Base-by-base conservation (phyloP, 2,113 vertebrate species). In the Larimichthys crocea region DNA sequence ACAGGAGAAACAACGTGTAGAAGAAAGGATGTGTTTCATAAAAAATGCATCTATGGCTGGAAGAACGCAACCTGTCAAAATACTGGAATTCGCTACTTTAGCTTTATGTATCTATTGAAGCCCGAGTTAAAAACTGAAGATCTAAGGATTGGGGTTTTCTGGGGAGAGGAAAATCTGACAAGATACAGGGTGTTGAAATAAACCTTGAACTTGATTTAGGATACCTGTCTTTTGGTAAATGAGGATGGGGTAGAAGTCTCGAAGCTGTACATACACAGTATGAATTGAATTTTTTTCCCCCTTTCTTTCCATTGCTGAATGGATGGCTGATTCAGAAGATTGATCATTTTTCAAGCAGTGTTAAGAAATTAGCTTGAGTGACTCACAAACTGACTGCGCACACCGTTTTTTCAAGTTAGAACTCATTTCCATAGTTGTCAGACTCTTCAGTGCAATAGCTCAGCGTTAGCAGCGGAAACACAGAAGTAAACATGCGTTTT, bases 351-450 rank as follows among this genome's bases (percentile, higher is more conserved):
- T 79, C 71, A 74, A 48, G 14, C 29, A 60, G 83, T 50, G 68
- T 79, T 81, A 57, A 78, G 79, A 81, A 89, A 90, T 86, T 83
- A 90, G 63, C 86, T 77, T 65, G 31, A 76, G 44, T 29, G 76
- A 31, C 77, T 83, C 42, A 77, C 59, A 84, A 82, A 71, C 59
- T 60, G 63, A 84, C 56, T 1, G 26, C 69, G 35, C 68, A 42
- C 72, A 31, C 31, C 10, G 20, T 63, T 69, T 63, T 69, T 85
- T 84, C 61, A 80, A 53, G 76, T 83, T 19, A 19, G 24, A 89
- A 44, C 72, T 84, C 42, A 89, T 92, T 89, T 89, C 65, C 81
- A 85, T 72, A 80, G 63, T 71, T 84, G 63, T 80, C 76, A 67
- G 56, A 81, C 57, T 81, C 42, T 59, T 83, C 42, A 74, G 82